A percentile compares a stretch with the other conserved stretches of the same genome.
phyloP scores from a whole-genome alignment of 1,140 invertebrate genomes.

The Melipona quadrifasciata region DNA sequence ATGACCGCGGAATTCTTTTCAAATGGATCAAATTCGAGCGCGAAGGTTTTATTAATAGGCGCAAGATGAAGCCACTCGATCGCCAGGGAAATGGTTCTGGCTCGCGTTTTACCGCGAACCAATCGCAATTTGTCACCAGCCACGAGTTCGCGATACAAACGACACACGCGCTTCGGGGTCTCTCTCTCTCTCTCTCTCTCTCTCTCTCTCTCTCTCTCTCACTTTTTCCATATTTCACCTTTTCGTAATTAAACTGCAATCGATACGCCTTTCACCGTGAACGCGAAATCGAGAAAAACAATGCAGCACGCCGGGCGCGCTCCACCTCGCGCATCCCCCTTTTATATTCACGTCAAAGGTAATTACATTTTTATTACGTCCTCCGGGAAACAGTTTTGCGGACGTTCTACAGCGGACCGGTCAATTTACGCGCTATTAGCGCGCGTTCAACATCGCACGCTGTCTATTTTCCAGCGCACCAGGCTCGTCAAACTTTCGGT shows the following conservation, averaged over 20 bases:
- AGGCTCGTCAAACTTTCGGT: background rate
- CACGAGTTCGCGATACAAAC: slow-evolving; percentile 24
- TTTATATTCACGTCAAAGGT: slow-evolving; percentile 16
- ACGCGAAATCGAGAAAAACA: slow-evolving; percentile 36
- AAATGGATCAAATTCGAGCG: slow-evolving; percentile 21
- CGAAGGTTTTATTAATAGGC: slow-evolving; percentile 46
- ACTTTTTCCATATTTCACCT: slow-evolving; percentile 50
- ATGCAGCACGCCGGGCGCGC: background rate
- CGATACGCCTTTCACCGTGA: slow-evolving; percentile 38
- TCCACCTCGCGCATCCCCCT: background rate
- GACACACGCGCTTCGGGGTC: background rate
- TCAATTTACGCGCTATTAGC: slow-evolving; percentile 60
- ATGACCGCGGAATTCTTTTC: background rate
- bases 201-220: slow-evolving; percentile 6
- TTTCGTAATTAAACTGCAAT: slow-evolving; percentile 53
- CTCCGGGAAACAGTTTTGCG: slow-evolving; percentile 38
- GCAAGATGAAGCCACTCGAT: slow-evolving; percentile 44
- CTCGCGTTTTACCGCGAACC: slow-evolving; percentile 4
- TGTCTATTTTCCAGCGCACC: slow-evolving; percentile 13
- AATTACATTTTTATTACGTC: slow-evolving; percentile 65
- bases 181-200: background rate
- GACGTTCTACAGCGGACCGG: slow-evolving; percentile 18
- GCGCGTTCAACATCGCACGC: slow-evolving; percentile 9
- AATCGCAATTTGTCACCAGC: slow-evolving; percentile 41
- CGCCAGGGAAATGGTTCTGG: background rate